phyloP scores from a whole-genome alignment of 23 tunicate genomes.

The Botrylloides violaceus region DNA sequence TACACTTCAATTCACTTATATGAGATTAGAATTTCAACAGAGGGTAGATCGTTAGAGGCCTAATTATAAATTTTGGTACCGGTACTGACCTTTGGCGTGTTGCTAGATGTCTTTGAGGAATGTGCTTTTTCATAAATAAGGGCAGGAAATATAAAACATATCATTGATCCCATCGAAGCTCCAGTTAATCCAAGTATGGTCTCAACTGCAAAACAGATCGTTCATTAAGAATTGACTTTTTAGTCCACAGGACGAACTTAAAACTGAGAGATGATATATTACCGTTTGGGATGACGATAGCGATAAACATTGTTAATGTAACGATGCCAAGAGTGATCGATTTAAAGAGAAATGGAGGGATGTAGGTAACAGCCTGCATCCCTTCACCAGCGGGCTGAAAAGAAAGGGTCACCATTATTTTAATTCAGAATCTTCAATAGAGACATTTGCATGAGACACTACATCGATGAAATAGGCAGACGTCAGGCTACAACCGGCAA shows the following conservation, averaged over 20 bases:
- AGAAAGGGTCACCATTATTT: not conserved
- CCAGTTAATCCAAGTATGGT: slow-evolving; percentile 91
- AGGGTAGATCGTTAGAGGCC: too few species aligned
- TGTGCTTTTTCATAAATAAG: slow-evolving; percentile 70
- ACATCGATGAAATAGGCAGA: too few species aligned
- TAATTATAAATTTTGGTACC: too few species aligned
- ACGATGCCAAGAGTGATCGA: slow-evolving; percentile 80
- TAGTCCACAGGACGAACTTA: too few species aligned
- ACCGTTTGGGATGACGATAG: slow-evolving; percentile 76
- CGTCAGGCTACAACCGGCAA: too few species aligned
- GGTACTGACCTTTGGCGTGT: slow-evolving; percentile 36
- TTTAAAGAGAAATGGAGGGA: slow-evolving; percentile 89
- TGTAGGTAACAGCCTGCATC: slow-evolving; percentile 57
- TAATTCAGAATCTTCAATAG: too few species aligned
- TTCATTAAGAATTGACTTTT: not conserved
- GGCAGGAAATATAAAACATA: slow-evolving; percentile 84
- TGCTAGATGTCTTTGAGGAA: slow-evolving; percentile 30
- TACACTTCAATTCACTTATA: too few species aligned
- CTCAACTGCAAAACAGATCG: slow-evolving; percentile 40
- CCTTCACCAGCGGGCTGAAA: slow-evolving; percentile 56
- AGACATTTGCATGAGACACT: too few species aligned
- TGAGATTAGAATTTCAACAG: too few species aligned
- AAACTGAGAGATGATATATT: not conserved
- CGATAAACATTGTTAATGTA: slow-evolving; percentile 77
- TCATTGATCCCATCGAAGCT: slow-evolving; percentile 98